Conservation (phyloP, 2,113 vertebrate genomes). For the Zeus faber region DNA sequence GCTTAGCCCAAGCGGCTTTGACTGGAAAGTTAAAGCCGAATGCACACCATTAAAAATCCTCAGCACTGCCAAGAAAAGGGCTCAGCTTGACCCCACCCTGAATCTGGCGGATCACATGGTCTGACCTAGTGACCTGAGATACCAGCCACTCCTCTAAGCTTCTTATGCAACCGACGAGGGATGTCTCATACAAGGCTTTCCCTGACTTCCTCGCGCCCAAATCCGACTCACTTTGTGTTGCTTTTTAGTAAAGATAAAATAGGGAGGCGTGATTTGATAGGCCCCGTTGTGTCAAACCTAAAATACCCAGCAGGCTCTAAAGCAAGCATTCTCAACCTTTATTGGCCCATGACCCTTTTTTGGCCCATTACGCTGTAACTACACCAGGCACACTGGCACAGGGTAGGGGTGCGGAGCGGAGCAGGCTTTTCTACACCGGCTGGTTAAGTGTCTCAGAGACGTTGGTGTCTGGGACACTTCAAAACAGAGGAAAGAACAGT, state of each 20-base stretch:
- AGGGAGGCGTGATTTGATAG: not conserved
- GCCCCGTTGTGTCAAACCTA: too few relatives aligned
- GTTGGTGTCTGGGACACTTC: too few relatives aligned
- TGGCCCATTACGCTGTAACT: too few relatives aligned
- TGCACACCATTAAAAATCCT: slow-evolving; percentile 27
- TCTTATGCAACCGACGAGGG: slow-evolving; percentile 41
- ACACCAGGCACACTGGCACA: too few relatives aligned
- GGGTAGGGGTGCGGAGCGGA: too few relatives aligned
- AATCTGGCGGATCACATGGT: slow-evolving; percentile 47
- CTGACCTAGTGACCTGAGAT: slow-evolving; percentile 55
- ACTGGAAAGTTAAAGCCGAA: not conserved
- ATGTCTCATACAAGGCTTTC: slow-evolving; percentile 13
- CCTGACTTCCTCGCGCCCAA: slow-evolving; percentile 3
- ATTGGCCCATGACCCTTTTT: too few relatives aligned
- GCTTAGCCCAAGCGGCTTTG: not conserved
- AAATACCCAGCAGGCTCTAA: too few relatives aligned
- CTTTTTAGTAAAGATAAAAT: slow-evolving; percentile 9
- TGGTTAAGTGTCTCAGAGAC: too few relatives aligned
- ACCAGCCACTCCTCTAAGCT: slow-evolving; percentile 47
- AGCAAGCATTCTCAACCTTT: too few relatives aligned
- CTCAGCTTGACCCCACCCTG: slow-evolving; percentile 55
- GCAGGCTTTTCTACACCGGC: too few relatives aligned
- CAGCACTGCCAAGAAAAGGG: slow-evolving; percentile 31
- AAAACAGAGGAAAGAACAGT: too few relatives aligned
- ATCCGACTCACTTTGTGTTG: slow-evolving; percentile 10